Base-by-base conservation (phyloP, 2,113 vertebrate genomes). In the Fregetta grallaria region DNA sequence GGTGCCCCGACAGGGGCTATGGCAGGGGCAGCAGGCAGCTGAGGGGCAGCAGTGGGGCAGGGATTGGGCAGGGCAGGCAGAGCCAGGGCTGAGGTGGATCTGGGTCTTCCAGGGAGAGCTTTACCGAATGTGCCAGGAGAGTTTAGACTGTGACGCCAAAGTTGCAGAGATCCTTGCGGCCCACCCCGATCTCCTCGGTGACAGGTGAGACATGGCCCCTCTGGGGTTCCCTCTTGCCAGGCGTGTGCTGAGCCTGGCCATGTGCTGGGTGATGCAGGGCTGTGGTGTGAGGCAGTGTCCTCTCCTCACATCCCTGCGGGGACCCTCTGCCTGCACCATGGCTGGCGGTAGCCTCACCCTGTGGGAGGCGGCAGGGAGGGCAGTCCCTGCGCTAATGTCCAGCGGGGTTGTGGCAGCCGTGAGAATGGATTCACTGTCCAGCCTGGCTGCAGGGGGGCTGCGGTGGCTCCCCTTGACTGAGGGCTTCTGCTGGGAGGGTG, bases 101-200 rank as follows among this genome's bases (percentile, higher is more conserved):
- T n/a, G 61, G 42, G 6, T 92, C 40, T 76, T 82, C 36, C 94
- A 99, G 99, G 95, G 97, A 79, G 98, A 98, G 85, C 96, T 99
- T 76, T 99, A 99, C 89, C 97, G 94, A n/a, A 98, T 99, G 98
- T 98, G 99, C 72, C 98, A 83, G 20, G 98, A 99, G 77, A 97
- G 98, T 79, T 95, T 98, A 96, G 96, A 98, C 83, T 97, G 97
- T 85, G 97, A 97, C 55, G 97, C 97, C 85, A 97, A 97, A 29
- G 94, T 94, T 19, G 96, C 97, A 44, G 98, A 98, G 44, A 94
- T 97, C 59, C 97, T 94, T 12, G 18, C 53, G 3, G 80, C 97
- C 65, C 98, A 99, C 82, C 98, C 99, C 2, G 98, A 99, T 94
- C 92, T 99, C 79, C 94, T 98, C 1, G 98, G 98, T 84, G 98